Evolutionary conservation across 2,797 vertebrate genomes (phyloP).

Genomic region (Halcyon badia): DNA sequence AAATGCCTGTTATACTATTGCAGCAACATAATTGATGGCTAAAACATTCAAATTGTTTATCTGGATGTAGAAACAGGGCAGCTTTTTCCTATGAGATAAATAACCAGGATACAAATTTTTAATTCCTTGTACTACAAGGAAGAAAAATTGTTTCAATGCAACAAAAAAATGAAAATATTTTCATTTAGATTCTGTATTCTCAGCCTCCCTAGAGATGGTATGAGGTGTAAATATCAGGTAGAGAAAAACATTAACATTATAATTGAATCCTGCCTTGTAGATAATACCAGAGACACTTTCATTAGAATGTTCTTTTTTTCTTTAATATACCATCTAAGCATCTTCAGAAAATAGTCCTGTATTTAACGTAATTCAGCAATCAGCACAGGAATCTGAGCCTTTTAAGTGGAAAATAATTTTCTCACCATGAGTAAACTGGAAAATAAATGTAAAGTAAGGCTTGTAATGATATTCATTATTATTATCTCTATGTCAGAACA

Average conservation of each 20-base stretch:
- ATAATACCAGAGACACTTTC: neutral
- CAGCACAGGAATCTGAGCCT: neutral
- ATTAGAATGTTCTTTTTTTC: neutral
- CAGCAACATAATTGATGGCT: neutral
- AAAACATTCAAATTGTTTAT: neutral
- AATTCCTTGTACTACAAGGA: neutral
- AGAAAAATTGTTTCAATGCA: neutral
- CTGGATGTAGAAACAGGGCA: neutral
- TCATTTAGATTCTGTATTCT: neutral
- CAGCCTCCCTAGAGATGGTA: neutral
- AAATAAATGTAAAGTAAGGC: neutral
- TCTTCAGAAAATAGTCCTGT: neutral
- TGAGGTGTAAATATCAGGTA: neutral
- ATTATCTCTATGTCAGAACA: neutral
- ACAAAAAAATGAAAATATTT: neutral
- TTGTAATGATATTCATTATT: neutral
- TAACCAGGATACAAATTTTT: neutral
- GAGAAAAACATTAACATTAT: neutral
- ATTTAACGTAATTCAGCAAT: neutral
- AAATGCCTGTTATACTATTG: neutral
- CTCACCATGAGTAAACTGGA: neutral
- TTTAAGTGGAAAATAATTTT: neutral
- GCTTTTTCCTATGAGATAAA: neutral
- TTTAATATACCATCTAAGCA: neutral
- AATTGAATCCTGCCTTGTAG: neutral